Evolutionary conservation across 2,113 vertebrate genomes (phyloP).

Genomic region (Paramisgurnus dabryanus): DNA sequence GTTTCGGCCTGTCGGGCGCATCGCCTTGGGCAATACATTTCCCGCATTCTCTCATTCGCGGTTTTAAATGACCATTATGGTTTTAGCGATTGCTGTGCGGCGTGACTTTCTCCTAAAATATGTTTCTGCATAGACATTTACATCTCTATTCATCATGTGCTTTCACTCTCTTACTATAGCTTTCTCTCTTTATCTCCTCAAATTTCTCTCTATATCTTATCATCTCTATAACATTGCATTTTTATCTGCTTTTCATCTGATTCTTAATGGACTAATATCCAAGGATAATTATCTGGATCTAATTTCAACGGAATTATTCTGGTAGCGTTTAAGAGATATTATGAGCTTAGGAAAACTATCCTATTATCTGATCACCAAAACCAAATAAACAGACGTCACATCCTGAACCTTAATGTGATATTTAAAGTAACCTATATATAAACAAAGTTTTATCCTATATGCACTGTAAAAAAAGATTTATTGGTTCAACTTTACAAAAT

Average conservation of each 20-base stretch:
- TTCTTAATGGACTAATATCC: slow-evolving; percentile 44
- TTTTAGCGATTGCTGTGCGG: background rate
- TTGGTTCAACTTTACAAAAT: no score
- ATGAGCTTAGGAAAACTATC: slow-evolving; percentile 33
- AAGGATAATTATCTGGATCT: slow-evolving; percentile 48
- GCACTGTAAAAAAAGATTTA: no score
- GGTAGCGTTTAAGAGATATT: slow-evolving; percentile 44
- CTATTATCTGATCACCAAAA: slow-evolving; percentile 36
- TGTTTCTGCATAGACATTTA: background rate
- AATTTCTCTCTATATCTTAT: slow-evolving; percentile 32
- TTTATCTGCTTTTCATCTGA: slow-evolving; percentile 22
- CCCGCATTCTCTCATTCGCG: background rate
- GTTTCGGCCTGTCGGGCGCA: background rate
- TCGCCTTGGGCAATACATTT: background rate
- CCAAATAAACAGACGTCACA: slow-evolving; percentile 14
- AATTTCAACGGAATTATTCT: slow-evolving; percentile 39
- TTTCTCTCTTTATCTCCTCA: background rate
- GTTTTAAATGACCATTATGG: background rate
- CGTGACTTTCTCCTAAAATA: slow-evolving; percentile 4
- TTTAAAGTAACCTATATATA: no score
- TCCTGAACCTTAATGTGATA: background rate
- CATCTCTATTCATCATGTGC: slow-evolving; percentile 6
- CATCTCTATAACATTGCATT: slow-evolving; percentile 11
- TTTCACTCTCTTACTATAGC: background rate
- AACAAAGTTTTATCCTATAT: no score